A percentile compares a stretch with the other conserved stretches of the same genome.
Conservation (phyloP, 2,888 invertebrate genomes). For the Odontocerum albicorne region DNA sequence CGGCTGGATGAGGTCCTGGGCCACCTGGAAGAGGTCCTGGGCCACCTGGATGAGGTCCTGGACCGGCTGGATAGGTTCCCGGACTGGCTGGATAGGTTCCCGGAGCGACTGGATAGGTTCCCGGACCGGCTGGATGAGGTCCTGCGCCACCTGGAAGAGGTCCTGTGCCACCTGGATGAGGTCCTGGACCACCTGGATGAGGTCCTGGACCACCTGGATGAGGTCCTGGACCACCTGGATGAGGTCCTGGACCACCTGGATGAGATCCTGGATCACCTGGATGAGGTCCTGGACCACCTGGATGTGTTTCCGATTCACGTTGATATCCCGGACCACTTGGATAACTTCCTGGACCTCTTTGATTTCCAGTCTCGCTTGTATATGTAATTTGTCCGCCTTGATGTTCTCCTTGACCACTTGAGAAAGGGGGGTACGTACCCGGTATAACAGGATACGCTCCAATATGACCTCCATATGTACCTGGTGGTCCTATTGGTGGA, state of each 20-base stretch:
- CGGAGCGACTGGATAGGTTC: too few relatives aligned
- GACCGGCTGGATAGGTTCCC: too few relatives aligned
- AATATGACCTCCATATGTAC: neutral
- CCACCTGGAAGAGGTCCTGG: too few relatives aligned
- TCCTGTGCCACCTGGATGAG: slow-evolving; percentile 7
- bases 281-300: slow-evolving; percentile 4
- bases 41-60: too few relatives aligned
- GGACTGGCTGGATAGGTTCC: too few relatives aligned
- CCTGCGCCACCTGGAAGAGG: neutral
- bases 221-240: neutral
- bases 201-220: neutral
- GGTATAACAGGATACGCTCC: neutral
- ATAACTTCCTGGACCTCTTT: slow-evolving; percentile 5
- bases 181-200: neutral
- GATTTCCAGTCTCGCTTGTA: slow-evolving; percentile 15
- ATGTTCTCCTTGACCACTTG: neutral
- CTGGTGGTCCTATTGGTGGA: slow-evolving; percentile 3
- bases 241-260: neutral
- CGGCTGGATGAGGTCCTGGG: too few relatives aligned
- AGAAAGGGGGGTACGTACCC: neutral
- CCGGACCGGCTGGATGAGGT: slow-evolving; percentile 5
- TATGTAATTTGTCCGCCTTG: slow-evolving; percentile 2
- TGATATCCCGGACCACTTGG: slow-evolving; percentile 7
- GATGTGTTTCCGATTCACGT: slow-evolving; percentile 1
- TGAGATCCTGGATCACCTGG: neutral